These are phyloP conservation scores for Falco columbarius DNA, from an alignment of 2,797 vertebrate species.

Conservation along the genomic window DNA sequence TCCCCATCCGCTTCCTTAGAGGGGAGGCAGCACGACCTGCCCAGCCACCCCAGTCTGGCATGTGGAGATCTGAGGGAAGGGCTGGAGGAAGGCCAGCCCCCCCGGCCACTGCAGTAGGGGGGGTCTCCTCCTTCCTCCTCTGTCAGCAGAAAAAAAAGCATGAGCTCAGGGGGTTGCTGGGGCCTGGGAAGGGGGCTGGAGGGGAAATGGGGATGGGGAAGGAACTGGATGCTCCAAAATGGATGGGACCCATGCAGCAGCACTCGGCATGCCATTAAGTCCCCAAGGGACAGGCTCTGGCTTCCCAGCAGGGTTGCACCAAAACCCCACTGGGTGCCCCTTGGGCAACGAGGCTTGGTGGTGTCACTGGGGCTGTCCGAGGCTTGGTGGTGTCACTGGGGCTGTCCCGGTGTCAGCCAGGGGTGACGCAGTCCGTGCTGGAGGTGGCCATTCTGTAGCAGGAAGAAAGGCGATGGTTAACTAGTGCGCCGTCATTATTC, in stretches of 20 bases:
- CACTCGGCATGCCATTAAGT: background rate
- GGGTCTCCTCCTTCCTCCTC: background rate
- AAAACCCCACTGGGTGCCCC: background rate
- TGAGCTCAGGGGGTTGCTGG: background rate
- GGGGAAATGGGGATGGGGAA: background rate
- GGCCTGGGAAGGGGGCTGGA: background rate
- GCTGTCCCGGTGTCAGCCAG: accelerated
- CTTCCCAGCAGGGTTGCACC: background rate
- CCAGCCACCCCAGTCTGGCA: background rate
- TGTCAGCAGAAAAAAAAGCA: background rate
- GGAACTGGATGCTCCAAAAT: background rate
- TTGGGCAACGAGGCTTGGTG: background rate
- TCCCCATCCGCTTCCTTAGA: background rate
- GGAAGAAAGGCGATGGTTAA: slow-evolving; percentile 17
- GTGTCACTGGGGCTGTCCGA: background rate
- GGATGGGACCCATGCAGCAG: background rate
- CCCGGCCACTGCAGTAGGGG: accelerated
- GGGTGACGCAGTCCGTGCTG: background rate
- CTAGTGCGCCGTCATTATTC: background rate
- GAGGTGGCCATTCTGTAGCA: background rate
- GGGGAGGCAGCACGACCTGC: accelerated
- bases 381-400: background rate
- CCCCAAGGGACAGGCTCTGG: background rate
- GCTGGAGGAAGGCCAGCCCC: background rate
- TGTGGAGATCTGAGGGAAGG: background rate